These are phyloP conservation scores for Entomyzon cyanotis DNA, from an alignment of 2,113 vertebrate species.

Conservation along the genomic window DNA sequence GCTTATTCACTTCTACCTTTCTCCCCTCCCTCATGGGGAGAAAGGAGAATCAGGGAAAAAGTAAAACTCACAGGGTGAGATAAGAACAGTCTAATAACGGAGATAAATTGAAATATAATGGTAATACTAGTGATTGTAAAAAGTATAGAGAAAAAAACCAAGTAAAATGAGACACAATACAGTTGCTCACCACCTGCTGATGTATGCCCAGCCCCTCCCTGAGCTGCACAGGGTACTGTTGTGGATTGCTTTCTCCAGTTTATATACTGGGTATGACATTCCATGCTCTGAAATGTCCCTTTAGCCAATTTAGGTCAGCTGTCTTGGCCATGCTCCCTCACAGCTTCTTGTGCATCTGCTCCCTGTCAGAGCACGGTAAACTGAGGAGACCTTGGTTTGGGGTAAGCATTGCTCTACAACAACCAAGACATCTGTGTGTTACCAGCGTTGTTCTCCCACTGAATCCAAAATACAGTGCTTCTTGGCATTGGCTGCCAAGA, in stretches of 20 bases:
- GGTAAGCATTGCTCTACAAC: neutral
- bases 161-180: neutral
- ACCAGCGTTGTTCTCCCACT: neutral
- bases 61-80: neutral
- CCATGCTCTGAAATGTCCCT: neutral
- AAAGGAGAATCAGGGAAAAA: neutral
- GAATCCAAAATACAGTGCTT: neutral
- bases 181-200: neutral
- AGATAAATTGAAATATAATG: neutral
- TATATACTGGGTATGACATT: neutral
- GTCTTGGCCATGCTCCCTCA: neutral
- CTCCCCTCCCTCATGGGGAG: neutral
- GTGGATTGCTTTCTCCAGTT: neutral
- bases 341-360: neutral
- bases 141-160: neutral
- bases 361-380: neutral
- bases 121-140: neutral
- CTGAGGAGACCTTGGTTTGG: neutral
- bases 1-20: neutral
- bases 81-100: neutral
- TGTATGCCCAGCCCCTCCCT: rapidly evolving
- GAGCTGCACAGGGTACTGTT: neutral
- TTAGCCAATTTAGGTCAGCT: neutral
- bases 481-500: neutral
- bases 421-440: neutral